These are phyloP conservation scores for Limnephilus auricula DNA, from an alignment of 2,888 invertebrate species.

Conservation along the genomic window DNA sequence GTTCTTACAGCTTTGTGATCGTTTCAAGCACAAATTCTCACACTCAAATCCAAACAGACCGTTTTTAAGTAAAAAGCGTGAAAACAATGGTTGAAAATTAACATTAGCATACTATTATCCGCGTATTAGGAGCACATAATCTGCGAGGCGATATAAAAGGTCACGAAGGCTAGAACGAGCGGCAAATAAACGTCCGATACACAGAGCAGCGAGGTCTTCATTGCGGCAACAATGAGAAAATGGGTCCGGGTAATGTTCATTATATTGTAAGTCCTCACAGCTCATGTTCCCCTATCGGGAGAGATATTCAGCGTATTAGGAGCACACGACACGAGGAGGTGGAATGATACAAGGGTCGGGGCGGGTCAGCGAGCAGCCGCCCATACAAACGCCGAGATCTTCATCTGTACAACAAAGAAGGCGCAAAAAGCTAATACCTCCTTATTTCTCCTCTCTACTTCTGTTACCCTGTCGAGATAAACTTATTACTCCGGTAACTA, in stretches of 20 bases:
- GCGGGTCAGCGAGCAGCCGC: constrained; percentile 53
- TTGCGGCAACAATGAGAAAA: constrained; percentile 59
- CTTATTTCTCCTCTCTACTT: constrained; percentile 49
- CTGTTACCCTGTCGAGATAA: constrained; percentile 58
- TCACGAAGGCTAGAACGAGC: constrained; percentile 53
- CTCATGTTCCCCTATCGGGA: constrained; percentile 56
- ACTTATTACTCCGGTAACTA: constrained; percentile 58
- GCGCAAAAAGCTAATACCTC: constrained; percentile 59
- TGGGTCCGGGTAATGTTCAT: constrained; percentile 46
- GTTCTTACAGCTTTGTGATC: neutral
- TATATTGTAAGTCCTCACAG: constrained; percentile 51
- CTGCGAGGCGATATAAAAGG: constrained; percentile 58
- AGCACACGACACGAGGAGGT: constrained; percentile 59
- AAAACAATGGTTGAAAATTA: neutral
- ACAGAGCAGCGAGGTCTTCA: constrained; percentile 57
- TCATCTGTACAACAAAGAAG: constrained; percentile 61
- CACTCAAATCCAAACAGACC: neutral
- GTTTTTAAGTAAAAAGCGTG: neutral
- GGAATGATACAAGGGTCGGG: constrained; percentile 52
- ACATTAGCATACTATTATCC: constrained; percentile 61
- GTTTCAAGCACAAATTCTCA: neutral
- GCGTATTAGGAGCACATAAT: constrained; percentile 61
- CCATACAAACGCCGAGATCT: constrained; percentile 57
- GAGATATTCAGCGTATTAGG: constrained; percentile 58
- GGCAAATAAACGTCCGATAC: constrained; percentile 50